Conservation (phyloP, 2,888 invertebrate species). For the Amphiduros pacificus region DNA sequence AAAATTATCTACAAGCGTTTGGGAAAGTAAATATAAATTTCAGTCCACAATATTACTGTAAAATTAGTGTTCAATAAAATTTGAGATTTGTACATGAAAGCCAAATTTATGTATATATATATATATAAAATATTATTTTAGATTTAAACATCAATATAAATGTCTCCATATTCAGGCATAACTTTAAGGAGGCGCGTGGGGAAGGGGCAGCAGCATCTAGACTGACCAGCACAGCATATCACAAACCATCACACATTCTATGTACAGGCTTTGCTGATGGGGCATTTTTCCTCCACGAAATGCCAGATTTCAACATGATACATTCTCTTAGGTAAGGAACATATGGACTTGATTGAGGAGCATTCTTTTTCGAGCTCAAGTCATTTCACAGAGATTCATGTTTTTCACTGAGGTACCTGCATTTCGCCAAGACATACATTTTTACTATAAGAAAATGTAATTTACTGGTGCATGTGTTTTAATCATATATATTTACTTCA, state of each 20-base stretch:
- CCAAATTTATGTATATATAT: neutral
- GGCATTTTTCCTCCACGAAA: slow-evolving; percentile 88
- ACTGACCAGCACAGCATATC: slow-evolving; percentile 82
- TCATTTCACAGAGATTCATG: no score
- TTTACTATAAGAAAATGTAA: no score
- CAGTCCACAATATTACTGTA: no score
- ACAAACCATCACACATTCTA: slow-evolving; percentile 76
- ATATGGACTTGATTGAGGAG: no score
- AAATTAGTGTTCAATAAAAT: no score
- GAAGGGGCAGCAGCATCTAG: slow-evolving; percentile 63
- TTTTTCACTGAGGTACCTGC: no score
- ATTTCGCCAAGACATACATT: no score
- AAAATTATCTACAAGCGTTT: slow-evolving; percentile 38
- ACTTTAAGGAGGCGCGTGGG: slow-evolving; percentile 57
- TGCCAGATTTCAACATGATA: slow-evolving; percentile 90
- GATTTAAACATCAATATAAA: no score
- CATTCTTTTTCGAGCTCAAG: no score
- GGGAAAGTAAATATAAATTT: slow-evolving; percentile 32
- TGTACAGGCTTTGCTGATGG: slow-evolving; percentile 91
- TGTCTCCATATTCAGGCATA: slow-evolving; percentile 65
- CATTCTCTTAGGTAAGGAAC: slow-evolving; percentile 73
- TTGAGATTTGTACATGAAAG: neutral
- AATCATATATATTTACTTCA: no score
- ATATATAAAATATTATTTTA: neutral
- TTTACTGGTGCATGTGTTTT: no score